phyloP scores from a whole-genome alignment of 2,113 vertebrate genomes.

The Laticauda laticaudata region DNA sequence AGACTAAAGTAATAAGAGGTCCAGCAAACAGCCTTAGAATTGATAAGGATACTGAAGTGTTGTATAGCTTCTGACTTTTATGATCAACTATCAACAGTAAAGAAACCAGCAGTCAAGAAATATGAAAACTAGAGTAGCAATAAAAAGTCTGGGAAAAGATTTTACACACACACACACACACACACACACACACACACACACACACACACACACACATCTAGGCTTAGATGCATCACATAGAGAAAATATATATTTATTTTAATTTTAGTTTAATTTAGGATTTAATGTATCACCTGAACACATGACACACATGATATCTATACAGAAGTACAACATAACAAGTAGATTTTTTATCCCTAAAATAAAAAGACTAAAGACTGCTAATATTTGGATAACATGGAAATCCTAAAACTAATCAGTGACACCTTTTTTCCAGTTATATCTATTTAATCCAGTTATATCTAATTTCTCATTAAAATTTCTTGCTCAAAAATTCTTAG shows the following conservation, averaged over 20 bases:
- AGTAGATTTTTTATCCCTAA: neutral
- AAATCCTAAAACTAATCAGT: neutral
- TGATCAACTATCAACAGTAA: neutral
- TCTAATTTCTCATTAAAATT: neutral
- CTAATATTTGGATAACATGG: neutral
- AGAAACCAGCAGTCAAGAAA: neutral
- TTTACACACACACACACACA: too few species aligned
- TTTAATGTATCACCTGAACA: neutral
- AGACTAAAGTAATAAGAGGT: neutral
- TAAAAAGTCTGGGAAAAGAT: neutral
- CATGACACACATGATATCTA: neutral
- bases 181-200: too few species aligned
- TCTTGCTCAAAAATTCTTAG: neutral
- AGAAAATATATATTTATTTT: neutral
- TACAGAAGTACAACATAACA: neutral
- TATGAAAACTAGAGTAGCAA: neutral
- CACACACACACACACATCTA: neutral
- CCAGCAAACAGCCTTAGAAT: neutral
- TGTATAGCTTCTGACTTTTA: neutral
- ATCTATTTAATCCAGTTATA: neutral
- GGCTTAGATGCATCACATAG: neutral
- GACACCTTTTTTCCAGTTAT: neutral
- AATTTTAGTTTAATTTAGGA: neutral
- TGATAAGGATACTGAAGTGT: neutral
- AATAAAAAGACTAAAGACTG: neutral